Evolutionary conservation across 2,888 invertebrate species (phyloP).

Genomic region (Azorinus chamasolen): DNA sequence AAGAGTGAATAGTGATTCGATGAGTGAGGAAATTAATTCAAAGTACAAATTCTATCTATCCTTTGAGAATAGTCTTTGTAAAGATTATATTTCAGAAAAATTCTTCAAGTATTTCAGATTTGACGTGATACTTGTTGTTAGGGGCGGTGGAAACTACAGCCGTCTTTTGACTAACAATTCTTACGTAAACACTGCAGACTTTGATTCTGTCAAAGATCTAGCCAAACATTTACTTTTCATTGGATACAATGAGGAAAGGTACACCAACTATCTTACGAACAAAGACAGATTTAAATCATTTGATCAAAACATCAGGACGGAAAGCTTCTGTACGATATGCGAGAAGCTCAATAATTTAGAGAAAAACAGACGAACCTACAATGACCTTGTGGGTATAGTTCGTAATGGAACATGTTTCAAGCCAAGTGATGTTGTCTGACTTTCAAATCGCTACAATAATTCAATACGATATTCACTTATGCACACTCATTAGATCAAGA

Average conservation of each 20-base stretch:
- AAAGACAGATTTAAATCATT: slow-evolving; percentile 35
- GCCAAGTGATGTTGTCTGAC: no score
- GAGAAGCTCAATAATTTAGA: slow-evolving; percentile 20
- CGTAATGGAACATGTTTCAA: no score
- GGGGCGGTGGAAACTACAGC: no score
- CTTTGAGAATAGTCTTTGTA: no score
- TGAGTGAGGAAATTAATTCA: no score
- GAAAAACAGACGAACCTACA: no score
- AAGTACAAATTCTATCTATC: no score
- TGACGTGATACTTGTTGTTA: no score
- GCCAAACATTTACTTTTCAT: slow-evolving; percentile 49
- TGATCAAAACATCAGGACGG: neutral
- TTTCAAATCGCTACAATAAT: no score
- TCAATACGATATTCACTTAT: no score
- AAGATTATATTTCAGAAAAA: slow-evolving; percentile 68
- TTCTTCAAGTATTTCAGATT: slow-evolving; percentile 49
- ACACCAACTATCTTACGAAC: slow-evolving; percentile 52
- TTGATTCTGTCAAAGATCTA: slow-evolving; percentile 44
- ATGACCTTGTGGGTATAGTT: neutral
- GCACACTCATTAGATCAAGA: no score
- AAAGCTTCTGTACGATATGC: slow-evolving; percentile 15
- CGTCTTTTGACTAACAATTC: no score
- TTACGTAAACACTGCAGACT: slow-evolving; percentile 40
- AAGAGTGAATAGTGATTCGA: neutral
- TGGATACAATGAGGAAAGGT: slow-evolving; percentile 41